phyloP scores from a whole-genome alignment of 2,113 vertebrate genomes.

The Microcebus jonahi region DNA sequence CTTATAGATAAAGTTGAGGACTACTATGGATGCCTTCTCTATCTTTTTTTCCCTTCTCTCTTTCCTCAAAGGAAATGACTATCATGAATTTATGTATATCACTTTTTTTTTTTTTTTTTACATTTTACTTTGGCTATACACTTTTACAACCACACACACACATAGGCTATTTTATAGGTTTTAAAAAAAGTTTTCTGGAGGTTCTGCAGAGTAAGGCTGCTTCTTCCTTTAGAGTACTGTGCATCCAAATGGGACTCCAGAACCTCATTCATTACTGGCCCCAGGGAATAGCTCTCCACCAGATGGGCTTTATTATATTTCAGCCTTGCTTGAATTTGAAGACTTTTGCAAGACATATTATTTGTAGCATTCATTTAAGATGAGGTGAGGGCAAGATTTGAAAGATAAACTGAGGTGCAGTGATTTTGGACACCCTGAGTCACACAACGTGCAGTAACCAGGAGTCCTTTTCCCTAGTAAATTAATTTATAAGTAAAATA shows the following conservation, averaged over 20 bases:
- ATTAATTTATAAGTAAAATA: neutral
- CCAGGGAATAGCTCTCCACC: fast-evolving
- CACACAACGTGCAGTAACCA: neutral
- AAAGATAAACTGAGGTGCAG: neutral
- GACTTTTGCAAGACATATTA: neutral
- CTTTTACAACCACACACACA: neutral
- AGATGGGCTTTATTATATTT: neutral
- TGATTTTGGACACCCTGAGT: neutral
- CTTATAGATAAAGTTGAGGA: conserved; percentile 1
- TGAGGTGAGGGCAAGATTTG: neutral
- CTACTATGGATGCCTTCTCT: neutral
- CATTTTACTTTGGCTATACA: neutral
- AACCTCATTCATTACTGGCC: neutral
- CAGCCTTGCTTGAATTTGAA: neutral
- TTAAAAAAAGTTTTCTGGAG: no score
- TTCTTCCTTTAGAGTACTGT: neutral
- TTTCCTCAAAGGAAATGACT: neutral
- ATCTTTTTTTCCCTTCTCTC: neutral
- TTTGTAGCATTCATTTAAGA: neutral
- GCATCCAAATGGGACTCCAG: neutral
- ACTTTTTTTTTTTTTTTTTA: neutral
- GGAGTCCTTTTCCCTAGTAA: neutral
- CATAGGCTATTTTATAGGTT: neutral
- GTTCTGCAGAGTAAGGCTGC: fast-evolving
- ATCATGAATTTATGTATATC: neutral